Percentiles rank a stretch among this genome's conserved stretches.
Conservation (phyloP, 2,888 invertebrate species). For the Ornithoptera priamus region DNA sequence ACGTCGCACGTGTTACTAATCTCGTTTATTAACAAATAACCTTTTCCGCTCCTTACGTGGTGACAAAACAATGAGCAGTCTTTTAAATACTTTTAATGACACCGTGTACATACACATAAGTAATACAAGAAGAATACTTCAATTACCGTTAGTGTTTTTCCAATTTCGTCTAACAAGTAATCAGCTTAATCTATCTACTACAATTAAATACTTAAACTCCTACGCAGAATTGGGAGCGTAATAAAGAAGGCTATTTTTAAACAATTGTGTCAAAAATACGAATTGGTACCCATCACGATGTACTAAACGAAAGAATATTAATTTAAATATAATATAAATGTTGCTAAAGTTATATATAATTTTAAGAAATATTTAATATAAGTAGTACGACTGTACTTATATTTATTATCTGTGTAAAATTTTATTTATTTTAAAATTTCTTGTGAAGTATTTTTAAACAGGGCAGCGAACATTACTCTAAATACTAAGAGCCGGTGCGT, state of each 20-base stretch:
- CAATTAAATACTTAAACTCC: constrained; percentile 29
- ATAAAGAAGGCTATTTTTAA: constrained; percentile 7
- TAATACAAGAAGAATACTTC: background rate
- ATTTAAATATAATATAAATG: no score
- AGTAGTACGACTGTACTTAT: no score
- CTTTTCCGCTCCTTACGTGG: constrained; percentile 14
- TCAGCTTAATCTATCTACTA: constrained; percentile 14
- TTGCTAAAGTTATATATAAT: no score
- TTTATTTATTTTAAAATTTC: no score
- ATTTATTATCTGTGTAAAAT: no score
- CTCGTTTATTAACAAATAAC: constrained; percentile 21
- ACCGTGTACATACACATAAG: background rate
- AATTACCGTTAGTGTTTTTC: constrained; percentile 32
- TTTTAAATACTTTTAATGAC: background rate
- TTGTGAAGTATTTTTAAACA: no score
- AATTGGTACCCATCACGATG: no score
- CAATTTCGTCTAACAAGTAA: constrained; percentile 27
- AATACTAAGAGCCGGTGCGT: no score
- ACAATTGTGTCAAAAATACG: background rate
- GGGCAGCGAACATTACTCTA: no score
- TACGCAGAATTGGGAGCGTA: constrained; percentile 3
- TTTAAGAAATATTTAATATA: no score
- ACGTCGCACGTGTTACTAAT: constrained; percentile 22
- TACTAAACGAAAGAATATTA: no score
- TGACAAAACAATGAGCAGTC: constrained; percentile 6